Evolutionary conservation across 2,888 invertebrate species (phyloP), one percentile per base, ranked within the genome.

Genomic region (Macaria notata): DNA sequence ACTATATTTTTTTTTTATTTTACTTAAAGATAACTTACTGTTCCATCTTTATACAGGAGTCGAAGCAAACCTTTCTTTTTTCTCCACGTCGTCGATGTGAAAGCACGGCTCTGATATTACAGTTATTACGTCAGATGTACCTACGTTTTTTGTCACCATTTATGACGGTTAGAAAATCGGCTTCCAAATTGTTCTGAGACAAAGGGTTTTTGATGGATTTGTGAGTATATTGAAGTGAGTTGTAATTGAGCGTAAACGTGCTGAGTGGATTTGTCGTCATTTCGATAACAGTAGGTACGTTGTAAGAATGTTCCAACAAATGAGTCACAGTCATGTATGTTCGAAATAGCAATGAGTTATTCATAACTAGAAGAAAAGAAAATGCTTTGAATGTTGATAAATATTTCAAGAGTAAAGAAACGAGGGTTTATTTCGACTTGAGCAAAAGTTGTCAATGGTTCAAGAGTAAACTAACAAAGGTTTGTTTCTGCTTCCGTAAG

Each of bases 51-150:
- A 43, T 9, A 3, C 3, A 3, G 5, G 7, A 3, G 36, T 9
- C 33, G 5, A 7, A 36, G 19, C n/a, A 46, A 51, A 52, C 31
- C 42, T 36, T 38, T 50, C 41, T 39, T 43, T 56, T 43, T 30
- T 36, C 19, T 19, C 2, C 19, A 19, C 19, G 3, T 7, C 33
- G 33, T 6, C 57, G 46, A 46, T 53, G 72, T 75, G 75, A 79
- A 81, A 79, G 76, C 71, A 70, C 66, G 69, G 66, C 65, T 75
- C 73, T 73, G 66, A 76, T 77, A 75, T 76, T 70, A 72, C 68
- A 69, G 64, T 62, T 66, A 70, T 76, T 72, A 69, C 71, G 66
- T 73, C 66, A 73, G 49, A 62, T 49, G 19, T 19, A 19, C 19
- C 19, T 19, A 70, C 62, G 61, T 69, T 72, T 69, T 72, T 72